A percentile compares a stretch with the other conserved stretches of the same genome.
These are phyloP conservation scores for Smithornis capensis DNA, from an alignment of 2,113 vertebrate genomes.

Conservation along the genomic window DNA sequence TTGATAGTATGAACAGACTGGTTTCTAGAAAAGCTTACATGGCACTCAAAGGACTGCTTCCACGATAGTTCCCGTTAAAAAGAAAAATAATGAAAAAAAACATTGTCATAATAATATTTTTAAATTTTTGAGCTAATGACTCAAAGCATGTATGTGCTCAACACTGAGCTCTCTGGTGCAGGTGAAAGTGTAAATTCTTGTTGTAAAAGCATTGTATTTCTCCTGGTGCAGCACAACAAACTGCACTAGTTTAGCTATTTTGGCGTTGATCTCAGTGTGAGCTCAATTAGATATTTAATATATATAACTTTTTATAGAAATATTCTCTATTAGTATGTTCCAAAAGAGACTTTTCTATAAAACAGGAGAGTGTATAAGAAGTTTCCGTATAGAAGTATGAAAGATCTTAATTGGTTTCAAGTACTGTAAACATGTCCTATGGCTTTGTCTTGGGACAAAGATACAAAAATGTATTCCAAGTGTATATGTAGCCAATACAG, in stretches of 20 bases:
- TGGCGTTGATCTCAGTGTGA: not conserved
- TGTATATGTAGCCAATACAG: not conserved
- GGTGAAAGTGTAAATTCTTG: not conserved
- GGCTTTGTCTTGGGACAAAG: not conserved
- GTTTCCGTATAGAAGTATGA: not conserved
- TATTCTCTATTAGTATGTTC: not conserved
- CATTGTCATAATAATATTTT: not conserved
- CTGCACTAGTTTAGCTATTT: not conserved
- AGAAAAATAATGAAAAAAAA: not conserved
- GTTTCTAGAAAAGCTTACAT: not conserved
- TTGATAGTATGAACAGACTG: conserved; percentile 64
- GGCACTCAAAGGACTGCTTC: conserved; percentile 34
- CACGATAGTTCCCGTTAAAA: not conserved
- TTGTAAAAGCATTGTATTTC: not conserved
- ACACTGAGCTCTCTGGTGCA: not conserved
- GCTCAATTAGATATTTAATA: not conserved
- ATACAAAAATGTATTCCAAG: not conserved
- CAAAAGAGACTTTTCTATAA: not conserved
- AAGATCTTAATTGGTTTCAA: not conserved
- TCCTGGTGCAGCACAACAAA: not conserved
- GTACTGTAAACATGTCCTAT: not conserved
- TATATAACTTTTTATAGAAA: not conserved
- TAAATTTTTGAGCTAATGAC: not conserved
- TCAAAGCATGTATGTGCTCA: not conserved
- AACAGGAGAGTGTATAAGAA: not conserved